These are phyloP conservation scores for Drosophila insularis DNA, from an alignment of 1,140 invertebrate species.

Conservation along the genomic window DNA sequence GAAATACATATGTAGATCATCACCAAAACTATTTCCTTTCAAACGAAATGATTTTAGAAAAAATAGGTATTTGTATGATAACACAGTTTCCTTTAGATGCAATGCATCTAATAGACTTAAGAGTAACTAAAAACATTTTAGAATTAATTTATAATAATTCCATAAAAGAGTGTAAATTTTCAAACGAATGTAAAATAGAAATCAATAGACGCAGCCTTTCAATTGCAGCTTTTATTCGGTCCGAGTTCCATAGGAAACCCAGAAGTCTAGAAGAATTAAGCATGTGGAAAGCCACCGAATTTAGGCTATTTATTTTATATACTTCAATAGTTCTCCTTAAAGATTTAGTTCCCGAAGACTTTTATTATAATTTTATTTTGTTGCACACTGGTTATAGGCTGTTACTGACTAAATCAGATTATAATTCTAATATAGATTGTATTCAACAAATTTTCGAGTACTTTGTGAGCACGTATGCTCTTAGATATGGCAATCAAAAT, in stretches of 20 bases:
- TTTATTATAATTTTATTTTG: background rate
- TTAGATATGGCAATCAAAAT: background rate
- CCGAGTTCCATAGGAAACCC: background rate
- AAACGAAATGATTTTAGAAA: too few relatives aligned
- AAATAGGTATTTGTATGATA: too few relatives aligned
- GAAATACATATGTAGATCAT: too few relatives aligned
- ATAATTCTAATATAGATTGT: background rate
- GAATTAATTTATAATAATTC: too few relatives aligned
- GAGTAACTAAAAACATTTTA: too few relatives aligned
- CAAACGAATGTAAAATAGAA: background rate
- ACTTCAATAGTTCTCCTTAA: background rate
- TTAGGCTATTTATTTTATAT: slow-evolving; percentile 1
- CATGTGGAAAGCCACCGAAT: slow-evolving; percentile 1
- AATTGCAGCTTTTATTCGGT: background rate
- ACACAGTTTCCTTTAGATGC: too few relatives aligned
- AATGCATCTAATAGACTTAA: too few relatives aligned
- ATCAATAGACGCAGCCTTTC: background rate
- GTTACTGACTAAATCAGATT: slow-evolving; percentile 7
- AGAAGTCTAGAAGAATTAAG: background rate
- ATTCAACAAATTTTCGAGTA: slow-evolving; percentile 11
- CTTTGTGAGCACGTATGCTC: too few relatives aligned
- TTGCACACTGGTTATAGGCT: background rate
- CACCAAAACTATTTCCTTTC: too few relatives aligned
- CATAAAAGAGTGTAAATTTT: background rate
- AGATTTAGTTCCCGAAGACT: background rate